Conservation (phyloP, 2,113 vertebrate genomes). For the Saguinus midas region DNA sequence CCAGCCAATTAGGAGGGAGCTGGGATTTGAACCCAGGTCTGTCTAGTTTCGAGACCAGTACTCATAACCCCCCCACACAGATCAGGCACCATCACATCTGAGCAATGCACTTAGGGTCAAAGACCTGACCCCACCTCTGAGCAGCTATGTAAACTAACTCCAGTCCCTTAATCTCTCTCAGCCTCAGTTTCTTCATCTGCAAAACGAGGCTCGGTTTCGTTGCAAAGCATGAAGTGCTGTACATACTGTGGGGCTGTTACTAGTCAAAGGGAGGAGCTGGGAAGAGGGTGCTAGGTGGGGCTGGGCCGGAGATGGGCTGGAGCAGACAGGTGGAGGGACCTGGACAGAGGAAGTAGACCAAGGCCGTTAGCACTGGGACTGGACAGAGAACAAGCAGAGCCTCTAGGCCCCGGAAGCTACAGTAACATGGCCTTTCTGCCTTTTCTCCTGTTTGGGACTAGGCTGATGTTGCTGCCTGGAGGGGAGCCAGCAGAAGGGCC, state of each 20-base stretch:
- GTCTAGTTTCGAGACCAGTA: not conserved
- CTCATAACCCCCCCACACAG: not conserved
- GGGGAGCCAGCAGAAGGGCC: slow-evolving; percentile 23
- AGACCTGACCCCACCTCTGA: not conserved
- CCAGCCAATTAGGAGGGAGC: too few relatives aligned
- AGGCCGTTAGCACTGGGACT: not conserved
- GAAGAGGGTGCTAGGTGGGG: not conserved
- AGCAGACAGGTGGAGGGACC: not conserved
- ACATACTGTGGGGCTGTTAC: not conserved
- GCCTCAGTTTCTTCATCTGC: not conserved
- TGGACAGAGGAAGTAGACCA: not conserved
- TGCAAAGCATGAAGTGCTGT: not conserved
- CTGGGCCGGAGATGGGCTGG: not conserved
- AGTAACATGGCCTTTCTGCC: not conserved
- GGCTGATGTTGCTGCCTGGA: slow-evolving; percentile 37
- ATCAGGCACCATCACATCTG: not conserved
- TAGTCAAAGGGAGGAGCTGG: not conserved
- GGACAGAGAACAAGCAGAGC: not conserved
- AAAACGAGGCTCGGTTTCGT: not conserved
- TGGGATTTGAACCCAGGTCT: too few relatives aligned
- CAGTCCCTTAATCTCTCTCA: not conserved
- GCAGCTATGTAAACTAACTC: not conserved
- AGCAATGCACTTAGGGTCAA: not conserved
- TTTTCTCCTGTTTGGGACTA: slow-evolving; percentile 34
- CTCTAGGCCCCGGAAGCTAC: not conserved